phyloP scores from a whole-genome alignment of 2,113 vertebrate genomes.

The Grantiella picta region DNA sequence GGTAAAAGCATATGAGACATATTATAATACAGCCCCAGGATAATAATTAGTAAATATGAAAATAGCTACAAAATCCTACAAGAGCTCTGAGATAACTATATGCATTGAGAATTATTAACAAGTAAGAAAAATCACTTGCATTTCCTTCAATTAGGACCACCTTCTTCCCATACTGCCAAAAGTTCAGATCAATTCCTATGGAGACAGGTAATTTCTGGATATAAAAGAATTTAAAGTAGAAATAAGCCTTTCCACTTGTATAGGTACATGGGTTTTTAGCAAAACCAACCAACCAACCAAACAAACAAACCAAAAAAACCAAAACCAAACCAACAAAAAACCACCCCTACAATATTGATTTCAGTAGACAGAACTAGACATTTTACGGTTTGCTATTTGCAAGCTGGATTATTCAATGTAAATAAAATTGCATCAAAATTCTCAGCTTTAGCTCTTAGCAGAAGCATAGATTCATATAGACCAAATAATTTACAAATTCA shows the following conservation, averaged over 20 bases:
- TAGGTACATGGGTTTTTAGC: background rate
- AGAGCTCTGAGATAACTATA: background rate
- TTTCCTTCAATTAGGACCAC: background rate
- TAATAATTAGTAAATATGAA: background rate
- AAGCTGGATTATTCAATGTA: background rate
- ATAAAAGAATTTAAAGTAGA: background rate
- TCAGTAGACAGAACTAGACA: background rate
- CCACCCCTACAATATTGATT: background rate
- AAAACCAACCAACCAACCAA: background rate
- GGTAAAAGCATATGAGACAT: background rate
- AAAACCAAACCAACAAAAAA: background rate
- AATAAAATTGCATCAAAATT: background rate
- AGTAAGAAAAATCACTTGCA: background rate
- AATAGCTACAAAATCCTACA: background rate
- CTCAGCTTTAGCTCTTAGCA: background rate
- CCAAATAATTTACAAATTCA: background rate
- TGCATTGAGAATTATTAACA: background rate
- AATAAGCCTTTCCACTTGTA: background rate
- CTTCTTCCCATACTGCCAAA: background rate
- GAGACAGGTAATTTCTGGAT: background rate
- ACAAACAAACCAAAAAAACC: background rate
- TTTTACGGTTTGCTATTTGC: background rate
- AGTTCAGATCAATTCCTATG: background rate
- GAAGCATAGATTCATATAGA: background rate
- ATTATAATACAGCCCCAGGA: background rate